Base-by-base conservation (phyloP, 1,140 invertebrate species). In the Drosophila funebris region DNA sequence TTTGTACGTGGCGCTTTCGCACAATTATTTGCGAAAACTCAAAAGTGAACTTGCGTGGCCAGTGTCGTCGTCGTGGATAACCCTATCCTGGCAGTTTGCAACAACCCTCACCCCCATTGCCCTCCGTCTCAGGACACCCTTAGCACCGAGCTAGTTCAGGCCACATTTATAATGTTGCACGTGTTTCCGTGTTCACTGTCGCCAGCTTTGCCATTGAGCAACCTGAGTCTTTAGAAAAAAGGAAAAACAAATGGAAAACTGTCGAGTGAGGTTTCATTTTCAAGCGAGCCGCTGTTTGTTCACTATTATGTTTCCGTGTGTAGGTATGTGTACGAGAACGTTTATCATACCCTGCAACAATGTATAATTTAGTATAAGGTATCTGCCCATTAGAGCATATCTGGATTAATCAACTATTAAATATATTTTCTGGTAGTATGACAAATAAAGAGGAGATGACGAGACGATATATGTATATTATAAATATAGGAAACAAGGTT, bases 191-290 rank as follows among this genome's bases (percentile, higher is more conserved):
- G 48, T 68, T 50, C 24, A 36, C 44, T 78, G 79, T 75, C 72
- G 74, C 71, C 76, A 60, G 16, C 57, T 16, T 43, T 41, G 60
- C 48, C 70, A 78, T 61, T 76, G 63, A 76, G 73, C 64, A 85
- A 67, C 76, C 73, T 66, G 64, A 85, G 77, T 67, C 76, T 84
- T 85, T 84, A 43, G 31, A 39, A 52, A 31, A 33, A 52, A 20
- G 36, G 7, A 0, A 29, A 20, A 46, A 13, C 27, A 64, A 53
- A 39, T 39, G 53, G 54, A 66, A 63, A 76, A 73, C 56, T 67
- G 48, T 61, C 69, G 54, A 85, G 77, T 81, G 82, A 54, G 66
- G 74, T 72, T 75, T 85, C 83, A 60, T 67, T 78, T 85, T 81
- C 69, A 81, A 85, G 82, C 62, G 64, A 61, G 58, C 67, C 29